These are phyloP conservation scores for Natator depressus DNA, from an alignment of 2,113 vertebrate species.

Conservation along the genomic window DNA sequence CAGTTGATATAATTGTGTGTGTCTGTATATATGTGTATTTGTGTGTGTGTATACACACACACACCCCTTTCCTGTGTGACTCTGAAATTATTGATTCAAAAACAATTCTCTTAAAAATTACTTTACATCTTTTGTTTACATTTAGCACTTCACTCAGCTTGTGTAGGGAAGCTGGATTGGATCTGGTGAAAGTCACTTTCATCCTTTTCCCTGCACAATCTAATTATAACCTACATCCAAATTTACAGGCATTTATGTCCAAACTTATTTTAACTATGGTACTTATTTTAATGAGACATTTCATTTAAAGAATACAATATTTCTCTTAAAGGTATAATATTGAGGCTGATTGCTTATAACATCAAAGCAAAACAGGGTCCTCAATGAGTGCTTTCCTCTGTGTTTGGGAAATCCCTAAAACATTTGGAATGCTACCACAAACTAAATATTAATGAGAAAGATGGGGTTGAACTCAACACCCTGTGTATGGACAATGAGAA, in stretches of 20 bases:
- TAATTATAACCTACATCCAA: conserved; percentile 26
- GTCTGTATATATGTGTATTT: not conserved
- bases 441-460: not conserved
- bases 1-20: not conserved
- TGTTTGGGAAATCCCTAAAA: not conserved
- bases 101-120: not conserved
- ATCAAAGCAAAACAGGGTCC: not conserved
- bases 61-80: not conserved
- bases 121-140: not conserved
- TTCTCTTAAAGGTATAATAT: not conserved
- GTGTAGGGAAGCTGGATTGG: not conserved
- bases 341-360: not conserved
- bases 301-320: not conserved
- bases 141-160: not conserved
- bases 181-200: not conserved
- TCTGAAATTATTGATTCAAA: not conserved
- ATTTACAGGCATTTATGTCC: not conserved
- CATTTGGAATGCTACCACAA: not conserved
- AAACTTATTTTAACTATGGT: not conserved
- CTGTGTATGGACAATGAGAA: not conserved
- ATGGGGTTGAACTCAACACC: not conserved
- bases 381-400: not conserved
- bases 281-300: not conserved
- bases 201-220: not conserved
- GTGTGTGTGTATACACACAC: accelerated